Percentiles rank a stretch among this genome's conserved stretches.
phyloP scores from a whole-genome alignment of 2,797 vertebrate species.

The Acanthis flammea region DNA sequence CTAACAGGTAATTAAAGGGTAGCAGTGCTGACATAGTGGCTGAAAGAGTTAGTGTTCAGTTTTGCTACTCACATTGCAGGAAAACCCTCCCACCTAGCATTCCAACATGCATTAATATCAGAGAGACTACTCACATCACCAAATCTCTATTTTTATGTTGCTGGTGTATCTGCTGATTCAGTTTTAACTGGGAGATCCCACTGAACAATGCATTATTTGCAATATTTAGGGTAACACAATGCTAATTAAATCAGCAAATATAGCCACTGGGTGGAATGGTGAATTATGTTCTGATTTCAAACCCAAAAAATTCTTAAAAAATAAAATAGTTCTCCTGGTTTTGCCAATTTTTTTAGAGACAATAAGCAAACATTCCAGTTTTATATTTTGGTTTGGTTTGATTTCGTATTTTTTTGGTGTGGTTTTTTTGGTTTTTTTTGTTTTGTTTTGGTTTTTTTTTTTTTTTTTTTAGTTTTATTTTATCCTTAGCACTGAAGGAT shows the following conservation, averaged over 20 bases:
- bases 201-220: neutral
- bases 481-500: neutral
- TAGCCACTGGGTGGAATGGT: neutral
- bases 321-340: accelerated
- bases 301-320: neutral
- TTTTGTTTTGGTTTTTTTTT: neutral
- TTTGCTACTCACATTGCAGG: neutral
- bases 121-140: neutral
- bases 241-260: neutral
- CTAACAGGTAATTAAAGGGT: neutral
- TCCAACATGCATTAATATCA: neutral
- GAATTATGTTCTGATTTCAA: neutral
- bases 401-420: neutral
- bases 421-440: too few relatives aligned
- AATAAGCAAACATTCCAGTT: neutral
- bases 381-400: neutral
- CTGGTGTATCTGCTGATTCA: neutral
- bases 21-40: neutral
- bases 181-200: neutral
- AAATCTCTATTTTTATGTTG: neutral
- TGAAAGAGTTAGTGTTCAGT: neutral
- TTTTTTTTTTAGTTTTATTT: neutral
- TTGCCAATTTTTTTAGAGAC: neutral
- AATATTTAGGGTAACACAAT: neutral
- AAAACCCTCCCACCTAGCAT: neutral